These are phyloP conservation scores for Diachasmimorpha longicaudata DNA, from an alignment of 1,140 invertebrate species.

Conservation along the genomic window DNA sequence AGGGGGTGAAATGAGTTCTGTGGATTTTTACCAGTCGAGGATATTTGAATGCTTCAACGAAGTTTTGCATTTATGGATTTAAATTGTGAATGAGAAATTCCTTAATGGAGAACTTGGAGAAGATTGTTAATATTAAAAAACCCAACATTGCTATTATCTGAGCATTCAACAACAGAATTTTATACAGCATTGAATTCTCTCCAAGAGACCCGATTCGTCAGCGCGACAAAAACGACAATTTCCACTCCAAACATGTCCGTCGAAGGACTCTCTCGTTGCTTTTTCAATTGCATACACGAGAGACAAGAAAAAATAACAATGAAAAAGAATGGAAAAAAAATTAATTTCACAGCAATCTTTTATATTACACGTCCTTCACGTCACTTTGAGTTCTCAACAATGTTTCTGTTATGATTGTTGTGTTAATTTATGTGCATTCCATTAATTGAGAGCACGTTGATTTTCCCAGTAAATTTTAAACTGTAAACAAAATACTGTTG, in stretches of 20 bases:
- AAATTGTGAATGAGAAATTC: too few species aligned
- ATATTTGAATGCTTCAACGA: background rate
- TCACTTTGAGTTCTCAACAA: background rate
- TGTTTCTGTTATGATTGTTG: background rate
- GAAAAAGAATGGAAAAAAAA: background rate
- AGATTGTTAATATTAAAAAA: too few species aligned
- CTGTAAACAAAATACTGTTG: background rate
- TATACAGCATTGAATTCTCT: background rate
- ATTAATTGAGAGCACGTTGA: background rate
- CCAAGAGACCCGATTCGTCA: background rate
- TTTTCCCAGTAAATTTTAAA: background rate
- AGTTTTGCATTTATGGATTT: too few species aligned
- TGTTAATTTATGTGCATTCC: background rate
- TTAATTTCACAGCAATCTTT: background rate
- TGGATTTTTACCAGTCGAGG: background rate
- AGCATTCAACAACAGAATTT: background rate
- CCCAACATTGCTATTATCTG: background rate
- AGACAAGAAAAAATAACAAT: background rate
- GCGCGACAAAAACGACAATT: background rate
- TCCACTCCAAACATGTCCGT: conserved; percentile 9
- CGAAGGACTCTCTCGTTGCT: conserved; percentile 8
- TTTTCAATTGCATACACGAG: conserved; percentile 1
- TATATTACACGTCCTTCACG: background rate
- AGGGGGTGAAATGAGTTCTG: background rate
- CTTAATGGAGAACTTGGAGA: too few species aligned